Conservation (phyloP, 2,113 vertebrate species). For the Erythrocebus patas region DNA sequence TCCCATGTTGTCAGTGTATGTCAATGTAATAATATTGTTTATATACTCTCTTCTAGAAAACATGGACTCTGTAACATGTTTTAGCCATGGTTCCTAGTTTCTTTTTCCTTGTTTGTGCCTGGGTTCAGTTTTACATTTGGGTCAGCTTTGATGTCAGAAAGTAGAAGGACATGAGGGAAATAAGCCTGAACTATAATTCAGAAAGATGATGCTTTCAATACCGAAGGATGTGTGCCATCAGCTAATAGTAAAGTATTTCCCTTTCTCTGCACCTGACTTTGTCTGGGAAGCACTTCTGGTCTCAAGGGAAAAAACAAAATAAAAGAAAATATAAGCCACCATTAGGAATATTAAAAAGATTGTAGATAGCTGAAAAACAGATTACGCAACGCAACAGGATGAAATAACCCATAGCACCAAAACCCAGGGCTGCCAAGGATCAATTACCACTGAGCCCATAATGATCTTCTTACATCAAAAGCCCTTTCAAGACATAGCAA, state of each 20-base stretch:
- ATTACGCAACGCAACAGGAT: conserved; percentile 46
- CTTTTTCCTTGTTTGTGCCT: neutral
- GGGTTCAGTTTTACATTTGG: neutral
- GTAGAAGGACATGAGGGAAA: neutral
- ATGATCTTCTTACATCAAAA: conserved; percentile 91
- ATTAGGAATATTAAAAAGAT: conserved; percentile 68
- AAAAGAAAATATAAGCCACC: conserved; percentile 61
- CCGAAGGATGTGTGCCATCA: neutral
- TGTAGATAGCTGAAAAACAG: conserved; percentile 70
- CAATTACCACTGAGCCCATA: conserved; percentile 90
- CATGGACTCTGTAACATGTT: neutral
- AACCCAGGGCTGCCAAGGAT: conserved; percentile 82
- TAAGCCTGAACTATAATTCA: neutral
- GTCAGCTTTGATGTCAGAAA: neutral
- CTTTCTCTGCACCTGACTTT: neutral
- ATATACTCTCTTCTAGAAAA: neutral
- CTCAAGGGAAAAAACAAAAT: conserved; percentile 31
- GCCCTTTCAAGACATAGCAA: conserved; percentile 85
- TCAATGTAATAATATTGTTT: neutral
- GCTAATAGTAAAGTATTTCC: neutral
- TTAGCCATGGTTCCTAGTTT: neutral
- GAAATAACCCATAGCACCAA: conserved; percentile 59
- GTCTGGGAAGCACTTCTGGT: conserved; percentile 17
- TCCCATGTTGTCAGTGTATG: neutral
- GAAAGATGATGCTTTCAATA: conserved; percentile 35